These are phyloP conservation scores for Pocillopora grandis DNA, from an alignment of 92 coral and sea anemone genomes.

Conservation along the genomic window DNA sequence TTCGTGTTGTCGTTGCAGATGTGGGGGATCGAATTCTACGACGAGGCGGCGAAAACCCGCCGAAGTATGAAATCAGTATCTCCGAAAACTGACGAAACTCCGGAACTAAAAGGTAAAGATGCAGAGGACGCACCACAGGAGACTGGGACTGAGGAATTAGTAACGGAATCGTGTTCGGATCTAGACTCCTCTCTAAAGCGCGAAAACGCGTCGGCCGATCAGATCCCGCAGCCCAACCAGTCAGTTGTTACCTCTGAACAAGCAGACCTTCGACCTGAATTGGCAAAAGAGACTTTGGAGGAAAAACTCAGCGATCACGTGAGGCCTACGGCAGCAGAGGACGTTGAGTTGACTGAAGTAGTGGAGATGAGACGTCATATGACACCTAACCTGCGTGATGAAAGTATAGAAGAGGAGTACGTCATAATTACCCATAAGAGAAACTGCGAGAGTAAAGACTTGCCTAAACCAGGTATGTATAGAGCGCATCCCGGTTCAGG, in stretches of 20 bases:
- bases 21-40: constrained; percentile 91
- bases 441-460: not conserved
- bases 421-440: constrained; percentile 71
- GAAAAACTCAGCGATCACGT: constrained; percentile 15
- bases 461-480: constrained; percentile 61
- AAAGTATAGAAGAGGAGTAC: constrained; percentile 72
- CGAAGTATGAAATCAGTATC: not conserved
- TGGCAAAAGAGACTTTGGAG: constrained; percentile 13
- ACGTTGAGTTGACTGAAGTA: constrained; percentile 19
- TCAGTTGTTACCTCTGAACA: constrained; percentile 29
- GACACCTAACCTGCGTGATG: constrained; percentile 35
- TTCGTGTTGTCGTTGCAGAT: constrained; percentile 46
- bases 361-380: constrained; percentile 14
- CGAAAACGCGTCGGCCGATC: constrained; percentile 1
- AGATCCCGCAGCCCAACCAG: constrained; percentile 14
- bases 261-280: constrained; percentile 43
- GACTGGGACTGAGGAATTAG: not conserved
- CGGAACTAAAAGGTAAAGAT: constrained; percentile 15
- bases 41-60: constrained; percentile 62
- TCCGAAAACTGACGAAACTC: constrained; percentile 13
- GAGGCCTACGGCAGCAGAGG: not conserved
- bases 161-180: not conserved
- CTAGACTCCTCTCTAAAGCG: constrained; percentile 5
- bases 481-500: no score
- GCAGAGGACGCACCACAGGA: not conserved